Conservation (phyloP, 2,888 invertebrate species). For the Subacronicta megacephala region DNA sequence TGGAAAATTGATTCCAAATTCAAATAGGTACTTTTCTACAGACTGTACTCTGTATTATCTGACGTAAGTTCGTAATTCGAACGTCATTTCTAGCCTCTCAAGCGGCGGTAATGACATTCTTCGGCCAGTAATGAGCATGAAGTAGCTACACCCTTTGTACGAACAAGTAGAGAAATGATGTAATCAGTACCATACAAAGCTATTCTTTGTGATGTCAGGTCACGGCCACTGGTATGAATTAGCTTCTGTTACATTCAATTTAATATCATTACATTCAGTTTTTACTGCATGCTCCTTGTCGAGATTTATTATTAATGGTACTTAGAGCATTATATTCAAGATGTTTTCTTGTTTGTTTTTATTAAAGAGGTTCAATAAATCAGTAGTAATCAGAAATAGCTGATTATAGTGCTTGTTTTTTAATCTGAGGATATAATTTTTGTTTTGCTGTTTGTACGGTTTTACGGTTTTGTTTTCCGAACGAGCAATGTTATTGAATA, state of each 20-base stretch:
- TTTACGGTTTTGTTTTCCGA: too few relatives aligned
- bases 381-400: too few relatives aligned
- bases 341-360: constrained; percentile 24
- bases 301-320: constrained; percentile 43
- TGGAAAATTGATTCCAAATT: not conserved
- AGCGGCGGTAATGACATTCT: constrained; percentile 35
- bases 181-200: constrained; percentile 37
- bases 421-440: too few relatives aligned
- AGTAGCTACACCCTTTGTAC: constrained; percentile 30
- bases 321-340: constrained; percentile 3
- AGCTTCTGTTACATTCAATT: constrained; percentile 64
- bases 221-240: constrained; percentile 58
- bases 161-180: constrained; percentile 31
- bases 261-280: constrained; percentile 61
- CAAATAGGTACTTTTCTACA: not conserved
- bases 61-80: not conserved
- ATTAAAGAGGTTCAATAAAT: constrained; percentile 5
- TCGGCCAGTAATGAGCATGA: constrained; percentile 23
- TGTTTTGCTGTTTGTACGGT: too few relatives aligned
- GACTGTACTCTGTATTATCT: not conserved
- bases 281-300: constrained; percentile 49
- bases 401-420: too few relatives aligned
- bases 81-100: constrained; percentile 9
- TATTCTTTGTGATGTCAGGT: constrained; percentile 49
- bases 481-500: too few relatives aligned